Conservation (phyloP, 2,797 vertebrate genomes). For the Allobates femoralis region DNA sequence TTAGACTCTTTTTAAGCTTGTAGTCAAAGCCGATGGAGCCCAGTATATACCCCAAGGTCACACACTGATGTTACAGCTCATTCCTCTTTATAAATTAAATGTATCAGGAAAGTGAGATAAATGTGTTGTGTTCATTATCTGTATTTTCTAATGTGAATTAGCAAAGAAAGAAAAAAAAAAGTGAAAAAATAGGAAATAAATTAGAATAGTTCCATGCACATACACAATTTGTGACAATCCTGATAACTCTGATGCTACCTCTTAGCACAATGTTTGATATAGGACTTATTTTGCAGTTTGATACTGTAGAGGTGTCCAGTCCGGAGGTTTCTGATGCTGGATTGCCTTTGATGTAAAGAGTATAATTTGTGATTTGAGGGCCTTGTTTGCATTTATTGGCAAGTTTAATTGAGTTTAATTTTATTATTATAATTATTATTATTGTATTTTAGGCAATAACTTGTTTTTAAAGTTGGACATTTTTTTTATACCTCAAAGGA, state of each 20-base stretch:
- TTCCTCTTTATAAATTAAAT: not conserved
- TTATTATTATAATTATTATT: constrained; percentile 63
- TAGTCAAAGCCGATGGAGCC: not conserved
- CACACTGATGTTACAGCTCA: constrained; percentile 31
- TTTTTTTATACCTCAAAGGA: constrained; percentile 82
- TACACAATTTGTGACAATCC: constrained; percentile 65
- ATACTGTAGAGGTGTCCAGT: constrained; percentile 54
- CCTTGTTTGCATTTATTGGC: constrained; percentile 76
- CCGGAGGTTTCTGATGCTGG: constrained; percentile 60
- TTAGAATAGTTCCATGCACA: constrained; percentile 56
- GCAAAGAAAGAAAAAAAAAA: constrained; percentile 22
- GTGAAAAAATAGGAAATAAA: constrained; percentile 44
- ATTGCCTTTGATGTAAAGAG: constrained; percentile 60
- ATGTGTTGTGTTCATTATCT: constrained; percentile 63
- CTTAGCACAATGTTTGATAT: constrained; percentile 71
- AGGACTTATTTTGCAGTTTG: constrained; percentile 30
- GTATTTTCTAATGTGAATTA: constrained; percentile 69
- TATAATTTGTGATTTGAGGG: constrained; percentile 62
- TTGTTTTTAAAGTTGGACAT: constrained; percentile 57
- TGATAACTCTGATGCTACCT: constrained; percentile 74
- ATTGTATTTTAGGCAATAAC: constrained; percentile 63
- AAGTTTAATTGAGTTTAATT: constrained; percentile 40
- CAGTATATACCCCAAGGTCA: not conserved
- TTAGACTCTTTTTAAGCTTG: not conserved
- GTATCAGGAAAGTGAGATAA: constrained; percentile 54